Conservation (phyloP, 2,113 vertebrate genomes). For the Anoura caudifer region DNA sequence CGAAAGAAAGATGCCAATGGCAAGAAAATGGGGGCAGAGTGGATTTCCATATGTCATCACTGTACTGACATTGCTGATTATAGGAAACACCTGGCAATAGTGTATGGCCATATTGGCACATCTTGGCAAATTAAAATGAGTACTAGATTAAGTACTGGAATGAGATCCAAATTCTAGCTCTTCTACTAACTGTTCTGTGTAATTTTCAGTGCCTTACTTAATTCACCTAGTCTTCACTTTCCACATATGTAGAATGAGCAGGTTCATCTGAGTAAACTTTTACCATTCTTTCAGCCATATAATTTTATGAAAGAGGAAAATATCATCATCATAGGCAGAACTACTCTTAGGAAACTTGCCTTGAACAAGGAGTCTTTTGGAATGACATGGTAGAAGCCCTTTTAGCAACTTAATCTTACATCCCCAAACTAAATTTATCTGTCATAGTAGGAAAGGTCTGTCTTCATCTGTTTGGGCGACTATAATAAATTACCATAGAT, state of each 20-base stretch:
- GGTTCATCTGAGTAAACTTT: neutral
- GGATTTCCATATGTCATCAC: neutral
- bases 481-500: neutral
- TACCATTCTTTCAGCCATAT: neutral
- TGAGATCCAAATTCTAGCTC: neutral
- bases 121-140: neutral
- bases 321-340: neutral
- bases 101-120: neutral
- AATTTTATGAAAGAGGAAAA: neutral
- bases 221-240: neutral
- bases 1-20: neutral
- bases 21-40: neutral
- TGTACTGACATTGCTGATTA: neutral
- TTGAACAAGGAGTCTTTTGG: neutral
- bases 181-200: neutral
- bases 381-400: neutral
- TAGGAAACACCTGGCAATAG: neutral
- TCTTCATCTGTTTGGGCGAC: neutral
- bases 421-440: neutral
- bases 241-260: neutral
- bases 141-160: neutral
- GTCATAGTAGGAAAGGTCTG: neutral
- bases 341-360: neutral
- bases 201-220: neutral
- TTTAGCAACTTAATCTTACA: neutral